Evolutionary conservation across 2,888 invertebrate genomes (phyloP).

Genomic region (Habroteleia sp.): DNA sequence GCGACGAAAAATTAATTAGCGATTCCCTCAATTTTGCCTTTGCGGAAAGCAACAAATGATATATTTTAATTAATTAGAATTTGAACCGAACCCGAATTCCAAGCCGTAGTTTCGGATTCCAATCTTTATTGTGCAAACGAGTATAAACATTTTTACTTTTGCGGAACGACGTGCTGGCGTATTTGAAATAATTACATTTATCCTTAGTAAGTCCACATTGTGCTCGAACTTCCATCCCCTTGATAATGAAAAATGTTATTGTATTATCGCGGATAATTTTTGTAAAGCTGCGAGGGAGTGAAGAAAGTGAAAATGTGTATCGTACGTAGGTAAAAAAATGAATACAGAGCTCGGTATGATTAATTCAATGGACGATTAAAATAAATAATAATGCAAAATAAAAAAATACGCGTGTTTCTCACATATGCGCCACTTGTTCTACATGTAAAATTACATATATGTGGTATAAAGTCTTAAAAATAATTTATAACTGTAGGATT

Average conservation of each 20-base stretch:
- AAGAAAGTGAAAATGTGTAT: conserved; percentile 23
- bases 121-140: neutral
- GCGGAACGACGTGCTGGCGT: neutral
- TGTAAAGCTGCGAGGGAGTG: neutral
- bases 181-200: conserved; percentile 26
- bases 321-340: no score
- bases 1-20: no score
- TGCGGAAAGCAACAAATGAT: no score
- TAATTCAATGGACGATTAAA: no score
- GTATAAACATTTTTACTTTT: neutral
- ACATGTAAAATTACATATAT: no score
- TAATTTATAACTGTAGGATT: no score
- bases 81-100: neutral
- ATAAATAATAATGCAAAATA: no score
- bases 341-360: no score
- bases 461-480: no score
- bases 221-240: conserved; percentile 10
- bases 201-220: conserved; percentile 1
- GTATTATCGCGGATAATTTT: conserved; percentile 5
- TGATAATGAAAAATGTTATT: conserved; percentile 15
- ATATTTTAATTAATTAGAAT: conserved; percentile 4
- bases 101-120: conserved; percentile 3
- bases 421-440: no score
- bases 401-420: no score
- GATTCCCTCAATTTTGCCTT: no score